These are phyloP conservation scores for Sphinx pinastri DNA, from an alignment of 2,888 invertebrate genomes.

Conservation along the genomic window DNA sequence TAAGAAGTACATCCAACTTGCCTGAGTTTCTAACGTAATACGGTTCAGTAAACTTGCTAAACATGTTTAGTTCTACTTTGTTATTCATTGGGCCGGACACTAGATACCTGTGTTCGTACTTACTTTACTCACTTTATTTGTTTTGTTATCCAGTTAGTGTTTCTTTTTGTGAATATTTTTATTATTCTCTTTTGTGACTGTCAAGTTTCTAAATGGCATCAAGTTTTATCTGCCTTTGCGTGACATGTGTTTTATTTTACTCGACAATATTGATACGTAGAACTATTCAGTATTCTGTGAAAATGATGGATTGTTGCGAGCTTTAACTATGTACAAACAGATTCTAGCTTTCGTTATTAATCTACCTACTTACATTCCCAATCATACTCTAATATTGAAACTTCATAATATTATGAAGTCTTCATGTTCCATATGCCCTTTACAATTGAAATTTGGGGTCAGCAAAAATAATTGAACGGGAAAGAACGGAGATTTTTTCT, in stretches of 20 bases:
- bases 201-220: constrained; percentile 3
- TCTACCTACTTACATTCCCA: too few relatives aligned
- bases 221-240: constrained; percentile 2
- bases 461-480: too few relatives aligned
- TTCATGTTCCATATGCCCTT: too few relatives aligned
- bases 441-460: too few relatives aligned
- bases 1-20: constrained; percentile 32
- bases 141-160: constrained; percentile 25
- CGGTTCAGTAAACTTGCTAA: constrained; percentile 42
- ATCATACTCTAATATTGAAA: too few relatives aligned
- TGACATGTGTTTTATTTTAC: background rate
- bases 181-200: constrained; percentile 17
- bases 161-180: constrained; percentile 23
- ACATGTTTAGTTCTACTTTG: constrained; percentile 36
- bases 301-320: too few relatives aligned
- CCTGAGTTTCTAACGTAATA: constrained; percentile 26
- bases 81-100: constrained; percentile 33
- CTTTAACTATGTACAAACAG: too few relatives aligned
- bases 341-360: too few relatives aligned
- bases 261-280: too few relatives aligned
- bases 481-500: too few relatives aligned
- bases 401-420: too few relatives aligned
- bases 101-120: constrained; percentile 26
- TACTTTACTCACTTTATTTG: constrained; percentile 30
- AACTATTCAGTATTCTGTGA: too few relatives aligned